Conservation (phyloP, 2,888 invertebrate genomes). For the Drosophila gaucha region DNA sequence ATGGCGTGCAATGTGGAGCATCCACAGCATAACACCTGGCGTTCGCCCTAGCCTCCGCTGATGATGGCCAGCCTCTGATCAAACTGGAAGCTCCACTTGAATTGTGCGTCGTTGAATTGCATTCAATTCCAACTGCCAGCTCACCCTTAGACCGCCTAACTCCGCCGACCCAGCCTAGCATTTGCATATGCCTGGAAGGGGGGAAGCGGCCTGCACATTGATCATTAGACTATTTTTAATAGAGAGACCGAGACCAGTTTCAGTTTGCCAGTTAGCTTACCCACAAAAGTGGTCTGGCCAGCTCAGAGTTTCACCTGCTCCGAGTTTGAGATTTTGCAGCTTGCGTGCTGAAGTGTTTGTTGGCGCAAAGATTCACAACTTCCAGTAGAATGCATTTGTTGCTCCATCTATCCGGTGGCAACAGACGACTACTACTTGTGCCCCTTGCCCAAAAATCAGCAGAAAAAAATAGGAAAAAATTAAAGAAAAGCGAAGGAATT, state of each 20-base stretch:
- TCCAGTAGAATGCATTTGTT: constrained; percentile 48
- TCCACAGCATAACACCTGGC: constrained; percentile 59
- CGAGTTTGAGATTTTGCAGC: constrained; percentile 66
- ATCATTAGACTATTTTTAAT: constrained; percentile 80
- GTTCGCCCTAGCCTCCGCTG: constrained; percentile 53
- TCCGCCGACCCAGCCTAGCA: constrained; percentile 11
- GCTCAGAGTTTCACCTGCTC: constrained; percentile 78
- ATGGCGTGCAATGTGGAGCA: constrained; percentile 59
- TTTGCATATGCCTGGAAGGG: constrained; percentile 54
- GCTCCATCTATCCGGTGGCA: constrained; percentile 49
- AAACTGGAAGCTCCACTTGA: constrained; percentile 62
- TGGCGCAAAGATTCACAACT: constrained; percentile 46
- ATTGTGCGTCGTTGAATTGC: constrained; percentile 48
- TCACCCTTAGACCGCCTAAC: constrained; percentile 10
- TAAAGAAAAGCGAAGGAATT: neutral
- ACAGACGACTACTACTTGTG: constrained; percentile 16
- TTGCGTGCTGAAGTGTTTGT: constrained; percentile 76
- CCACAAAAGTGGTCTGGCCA: constrained; percentile 80
- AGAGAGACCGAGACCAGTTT: constrained; percentile 65
- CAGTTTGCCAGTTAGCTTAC: constrained; percentile 37
- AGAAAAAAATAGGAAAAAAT: constrained; percentile 4
- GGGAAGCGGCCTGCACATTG: constrained; percentile 38
- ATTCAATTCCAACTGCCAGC: constrained; percentile 33
- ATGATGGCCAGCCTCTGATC: constrained; percentile 24
- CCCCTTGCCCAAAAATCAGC: neutral